phyloP scores from a whole-genome alignment of 2,797 vertebrate species.

The Garrulus glandarius region DNA sequence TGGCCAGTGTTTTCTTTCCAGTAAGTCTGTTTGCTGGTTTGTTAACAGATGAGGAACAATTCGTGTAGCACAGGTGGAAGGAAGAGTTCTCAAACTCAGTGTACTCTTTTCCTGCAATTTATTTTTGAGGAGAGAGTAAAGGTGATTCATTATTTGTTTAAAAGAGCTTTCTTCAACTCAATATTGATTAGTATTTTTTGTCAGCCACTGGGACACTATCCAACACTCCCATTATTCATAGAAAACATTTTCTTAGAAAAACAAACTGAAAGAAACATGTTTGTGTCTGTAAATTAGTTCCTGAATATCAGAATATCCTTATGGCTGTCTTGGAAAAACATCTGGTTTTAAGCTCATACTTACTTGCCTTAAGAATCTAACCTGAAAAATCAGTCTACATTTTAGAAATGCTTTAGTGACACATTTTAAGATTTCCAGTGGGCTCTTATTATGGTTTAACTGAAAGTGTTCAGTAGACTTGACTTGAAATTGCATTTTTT shows the following conservation, averaged over 20 bases:
- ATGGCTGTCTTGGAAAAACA: background rate
- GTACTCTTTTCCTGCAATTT: background rate
- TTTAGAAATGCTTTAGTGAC: background rate
- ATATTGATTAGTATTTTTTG: background rate
- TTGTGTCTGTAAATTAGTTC: background rate
- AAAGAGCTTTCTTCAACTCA: background rate
- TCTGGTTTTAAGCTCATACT: background rate
- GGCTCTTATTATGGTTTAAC: background rate
- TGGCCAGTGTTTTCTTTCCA: background rate
- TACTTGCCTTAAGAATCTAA: background rate
- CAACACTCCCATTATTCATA: background rate
- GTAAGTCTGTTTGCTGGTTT: constrained; percentile 34
- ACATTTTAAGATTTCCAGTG: background rate
- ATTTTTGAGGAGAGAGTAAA: constrained; percentile 27
- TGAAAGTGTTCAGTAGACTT: background rate
- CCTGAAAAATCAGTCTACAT: background rate
- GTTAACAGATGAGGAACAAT: constrained; percentile 44
- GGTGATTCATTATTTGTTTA: background rate
- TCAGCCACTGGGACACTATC: background rate
- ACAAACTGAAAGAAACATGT: background rate
- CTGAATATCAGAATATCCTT: background rate
- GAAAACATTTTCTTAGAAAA: background rate
- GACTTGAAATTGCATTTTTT: background rate
- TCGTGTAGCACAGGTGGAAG: constrained; percentile 23
- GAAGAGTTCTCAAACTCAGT: constrained; percentile 38